Conservation (phyloP, 2,113 vertebrate genomes). For the Lynx canadensis region DNA sequence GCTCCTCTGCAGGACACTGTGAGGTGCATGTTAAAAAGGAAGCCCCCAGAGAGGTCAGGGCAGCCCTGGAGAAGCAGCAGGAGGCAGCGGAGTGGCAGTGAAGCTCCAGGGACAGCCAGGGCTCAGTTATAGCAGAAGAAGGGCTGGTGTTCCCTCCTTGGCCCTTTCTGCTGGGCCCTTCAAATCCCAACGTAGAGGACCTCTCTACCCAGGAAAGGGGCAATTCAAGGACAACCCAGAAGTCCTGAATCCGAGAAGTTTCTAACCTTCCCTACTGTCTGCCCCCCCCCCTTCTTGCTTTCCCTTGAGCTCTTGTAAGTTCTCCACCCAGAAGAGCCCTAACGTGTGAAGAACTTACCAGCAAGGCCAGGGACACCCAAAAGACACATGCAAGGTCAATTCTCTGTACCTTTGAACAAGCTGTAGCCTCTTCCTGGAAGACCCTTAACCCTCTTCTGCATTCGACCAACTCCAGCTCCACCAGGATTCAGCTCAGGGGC, state of each 20-base stretch:
- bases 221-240: neutral
- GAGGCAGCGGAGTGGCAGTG: neutral
- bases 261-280: neutral
- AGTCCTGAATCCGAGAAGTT: neutral
- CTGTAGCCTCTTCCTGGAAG: neutral
- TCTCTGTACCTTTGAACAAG: neutral
- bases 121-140: neutral
- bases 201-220: neutral
- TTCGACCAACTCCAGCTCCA: neutral
- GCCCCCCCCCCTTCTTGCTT: neutral
- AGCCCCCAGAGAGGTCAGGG: constrained; percentile 55
- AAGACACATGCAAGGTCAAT: neutral
- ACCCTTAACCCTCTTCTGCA: neutral
- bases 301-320: neutral
- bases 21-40: constrained; percentile 80
- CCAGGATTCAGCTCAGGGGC: neutral
- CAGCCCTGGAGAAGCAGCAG: constrained; percentile 64
- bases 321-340: neutral
- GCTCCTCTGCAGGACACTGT: constrained; percentile 51
- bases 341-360: neutral
- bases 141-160: neutral
- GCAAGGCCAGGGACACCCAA: constrained; percentile 6
- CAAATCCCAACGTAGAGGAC: neutral
- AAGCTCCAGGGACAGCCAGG: neutral
- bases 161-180: neutral